Conservation (phyloP, 2,113 vertebrate genomes). For the Excalfactoria chinensis region DNA sequence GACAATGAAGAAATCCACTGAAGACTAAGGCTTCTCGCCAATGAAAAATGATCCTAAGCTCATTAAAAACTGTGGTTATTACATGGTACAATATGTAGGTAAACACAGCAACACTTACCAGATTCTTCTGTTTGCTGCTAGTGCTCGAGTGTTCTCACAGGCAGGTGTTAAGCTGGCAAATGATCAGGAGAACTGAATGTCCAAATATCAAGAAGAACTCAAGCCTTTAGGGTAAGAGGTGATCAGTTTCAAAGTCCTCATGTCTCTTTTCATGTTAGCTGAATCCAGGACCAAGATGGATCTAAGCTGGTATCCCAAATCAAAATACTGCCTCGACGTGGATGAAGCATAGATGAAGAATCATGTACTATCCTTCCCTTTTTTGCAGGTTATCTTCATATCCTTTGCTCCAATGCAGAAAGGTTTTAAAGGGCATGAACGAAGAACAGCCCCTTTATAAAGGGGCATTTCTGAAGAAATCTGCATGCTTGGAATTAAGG, state of each 20-base stretch:
- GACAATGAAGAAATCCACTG: neutral
- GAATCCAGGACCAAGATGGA: neutral
- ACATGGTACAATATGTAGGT: neutral
- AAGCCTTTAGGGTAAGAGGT: neutral
- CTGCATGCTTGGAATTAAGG: neutral
- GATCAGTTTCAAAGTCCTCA: neutral
- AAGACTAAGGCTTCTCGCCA: neutral
- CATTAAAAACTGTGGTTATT: neutral
- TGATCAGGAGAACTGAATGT: neutral
- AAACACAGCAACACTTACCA: conserved; percentile 35
- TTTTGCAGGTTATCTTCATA: neutral
- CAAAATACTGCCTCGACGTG: neutral
- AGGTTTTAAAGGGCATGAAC: neutral
- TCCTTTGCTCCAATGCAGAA: neutral
- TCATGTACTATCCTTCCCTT: neutral
- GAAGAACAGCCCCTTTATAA: neutral
- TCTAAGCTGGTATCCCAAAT: neutral
- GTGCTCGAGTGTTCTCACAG: neutral
- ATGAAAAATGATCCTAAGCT: neutral
- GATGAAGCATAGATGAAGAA: neutral
- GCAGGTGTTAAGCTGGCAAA: neutral
- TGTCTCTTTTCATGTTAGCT: neutral
- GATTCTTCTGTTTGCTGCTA: neutral
- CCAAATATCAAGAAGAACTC: neutral
- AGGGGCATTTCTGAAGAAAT: neutral